A percentile compares a stretch with the other conserved stretches of the same genome.
Conservation (phyloP, 2,113 vertebrate genomes). For the Oxygymnocypris stewartii region DNA sequence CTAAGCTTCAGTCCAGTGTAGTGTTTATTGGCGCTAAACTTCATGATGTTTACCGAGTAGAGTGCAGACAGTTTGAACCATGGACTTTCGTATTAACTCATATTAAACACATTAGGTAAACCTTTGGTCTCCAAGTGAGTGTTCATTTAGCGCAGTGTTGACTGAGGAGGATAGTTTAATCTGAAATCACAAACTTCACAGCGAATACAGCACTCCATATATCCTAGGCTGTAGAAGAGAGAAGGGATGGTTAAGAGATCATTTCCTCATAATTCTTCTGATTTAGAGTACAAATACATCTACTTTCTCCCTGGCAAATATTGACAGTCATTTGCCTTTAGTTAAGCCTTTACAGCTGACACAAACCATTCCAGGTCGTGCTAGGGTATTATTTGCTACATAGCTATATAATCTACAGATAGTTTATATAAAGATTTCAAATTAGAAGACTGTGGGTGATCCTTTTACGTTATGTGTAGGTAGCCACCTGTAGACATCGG, state of each 20-base stretch:
- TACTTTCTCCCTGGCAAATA: constrained; percentile 17
- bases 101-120: constrained; percentile 38
- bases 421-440: neutral
- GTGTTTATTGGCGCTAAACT: neutral
- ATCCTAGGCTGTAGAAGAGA: constrained; percentile 19
- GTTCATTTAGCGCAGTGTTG: neutral
- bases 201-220: constrained; percentile 4
- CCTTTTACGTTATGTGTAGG: neutral
- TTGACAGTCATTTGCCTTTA: constrained; percentile 4
- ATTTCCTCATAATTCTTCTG: constrained; percentile 25
- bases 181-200: constrained; percentile 32
- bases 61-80: constrained; percentile 25
- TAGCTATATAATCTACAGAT: neutral
- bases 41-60: constrained; percentile 32
- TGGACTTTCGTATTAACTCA: neutral
- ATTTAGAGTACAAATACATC: neutral
- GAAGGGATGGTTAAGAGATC: constrained; percentile 30
- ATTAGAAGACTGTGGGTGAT: neutral
- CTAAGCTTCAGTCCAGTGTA: neutral
- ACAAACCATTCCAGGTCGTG: neutral
- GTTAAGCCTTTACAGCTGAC: neutral
- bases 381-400: neutral
- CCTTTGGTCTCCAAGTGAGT: constrained; percentile 1
- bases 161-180: constrained; percentile 12
- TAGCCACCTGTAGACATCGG: neutral